These are phyloP conservation scores for Drosophila elegans DNA, from an alignment of 1,140 invertebrate genomes.

Conservation along the genomic window DNA sequence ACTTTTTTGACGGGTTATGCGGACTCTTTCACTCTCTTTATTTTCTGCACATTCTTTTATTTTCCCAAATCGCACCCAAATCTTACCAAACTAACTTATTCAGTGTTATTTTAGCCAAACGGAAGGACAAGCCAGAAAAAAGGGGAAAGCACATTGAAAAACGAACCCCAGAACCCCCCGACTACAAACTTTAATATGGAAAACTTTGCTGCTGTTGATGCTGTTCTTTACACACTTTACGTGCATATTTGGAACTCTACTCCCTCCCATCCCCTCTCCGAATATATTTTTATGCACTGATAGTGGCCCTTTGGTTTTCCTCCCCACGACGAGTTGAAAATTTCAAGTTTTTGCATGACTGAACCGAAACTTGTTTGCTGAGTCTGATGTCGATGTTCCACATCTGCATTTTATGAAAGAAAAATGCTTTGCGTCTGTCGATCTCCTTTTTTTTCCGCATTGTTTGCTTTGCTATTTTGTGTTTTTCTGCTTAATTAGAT, in stretches of 20 bases:
- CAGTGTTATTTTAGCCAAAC: slow-evolving; percentile 21
- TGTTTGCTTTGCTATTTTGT: slow-evolving; percentile 6
- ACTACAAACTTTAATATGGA: slow-evolving; percentile 15
- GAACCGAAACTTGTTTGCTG: slow-evolving; percentile 1
- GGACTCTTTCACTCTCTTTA: neutral
- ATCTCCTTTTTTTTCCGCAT: neutral
- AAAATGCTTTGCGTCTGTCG: slow-evolving; percentile 16
- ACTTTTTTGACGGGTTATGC: too few relatives aligned
- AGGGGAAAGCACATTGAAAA: slow-evolving; percentile 9
- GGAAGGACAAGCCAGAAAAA: neutral
- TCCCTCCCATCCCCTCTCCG: neutral
- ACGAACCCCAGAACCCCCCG: neutral
- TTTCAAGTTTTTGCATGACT: slow-evolving; percentile 35
- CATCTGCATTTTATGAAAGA: slow-evolving; percentile 14
- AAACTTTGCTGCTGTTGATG: slow-evolving; percentile 28
- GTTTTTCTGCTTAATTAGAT: slow-evolving; percentile 46
- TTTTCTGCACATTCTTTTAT: neutral
- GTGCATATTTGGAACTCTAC: slow-evolving; percentile 16
- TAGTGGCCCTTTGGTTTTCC: neutral
- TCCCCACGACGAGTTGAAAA: neutral
- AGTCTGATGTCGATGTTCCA: neutral
- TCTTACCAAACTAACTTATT: slow-evolving; percentile 35
- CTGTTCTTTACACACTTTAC: slow-evolving; percentile 38
- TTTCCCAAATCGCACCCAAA: neutral
- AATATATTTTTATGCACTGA: slow-evolving; percentile 24